Conservation (phyloP, 2,888 invertebrate species). For the Drosophila setosimentum region DNA sequence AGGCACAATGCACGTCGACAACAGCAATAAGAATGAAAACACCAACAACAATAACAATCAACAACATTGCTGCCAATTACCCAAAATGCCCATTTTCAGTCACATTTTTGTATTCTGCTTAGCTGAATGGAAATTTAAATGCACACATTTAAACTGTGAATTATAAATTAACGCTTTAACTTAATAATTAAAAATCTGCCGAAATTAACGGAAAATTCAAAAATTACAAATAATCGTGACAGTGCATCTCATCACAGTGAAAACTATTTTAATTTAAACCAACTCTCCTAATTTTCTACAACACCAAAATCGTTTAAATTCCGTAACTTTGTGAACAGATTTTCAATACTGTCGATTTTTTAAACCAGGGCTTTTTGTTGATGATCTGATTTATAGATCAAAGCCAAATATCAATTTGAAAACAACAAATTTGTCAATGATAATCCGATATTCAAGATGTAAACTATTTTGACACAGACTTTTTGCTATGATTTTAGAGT, state of each 20-base stretch:
- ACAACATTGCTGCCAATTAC: constrained; percentile 41
- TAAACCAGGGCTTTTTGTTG: too few species aligned
- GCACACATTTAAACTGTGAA: neutral
- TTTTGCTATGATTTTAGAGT: neutral
- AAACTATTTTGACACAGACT: neutral
- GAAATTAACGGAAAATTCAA: neutral
- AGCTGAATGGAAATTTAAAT: neutral
- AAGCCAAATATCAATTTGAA: too few species aligned
- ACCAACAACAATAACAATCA: constrained; percentile 28
- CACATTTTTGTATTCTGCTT: neutral
- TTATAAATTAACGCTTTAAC: neutral
- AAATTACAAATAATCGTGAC: neutral
- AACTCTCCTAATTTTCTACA: neutral
- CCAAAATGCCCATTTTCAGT: neutral
- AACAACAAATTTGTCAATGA: too few species aligned
- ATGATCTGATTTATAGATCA: neutral
- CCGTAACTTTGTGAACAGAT: neutral
- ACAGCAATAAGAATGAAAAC: constrained; percentile 26
- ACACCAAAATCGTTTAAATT: neutral
- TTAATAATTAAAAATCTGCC: neutral
- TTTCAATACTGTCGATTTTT: too few species aligned
- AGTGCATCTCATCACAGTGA: neutral
- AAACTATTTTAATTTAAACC: neutral
- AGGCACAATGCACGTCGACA: constrained; percentile 47
- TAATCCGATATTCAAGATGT: too few species aligned